A percentile compares a stretch with the other conserved stretches of the same genome.
These are phyloP conservation scores for Rhabdomys dilectus DNA, from an alignment of 2,113 vertebrate genomes.

Conservation along the genomic window DNA sequence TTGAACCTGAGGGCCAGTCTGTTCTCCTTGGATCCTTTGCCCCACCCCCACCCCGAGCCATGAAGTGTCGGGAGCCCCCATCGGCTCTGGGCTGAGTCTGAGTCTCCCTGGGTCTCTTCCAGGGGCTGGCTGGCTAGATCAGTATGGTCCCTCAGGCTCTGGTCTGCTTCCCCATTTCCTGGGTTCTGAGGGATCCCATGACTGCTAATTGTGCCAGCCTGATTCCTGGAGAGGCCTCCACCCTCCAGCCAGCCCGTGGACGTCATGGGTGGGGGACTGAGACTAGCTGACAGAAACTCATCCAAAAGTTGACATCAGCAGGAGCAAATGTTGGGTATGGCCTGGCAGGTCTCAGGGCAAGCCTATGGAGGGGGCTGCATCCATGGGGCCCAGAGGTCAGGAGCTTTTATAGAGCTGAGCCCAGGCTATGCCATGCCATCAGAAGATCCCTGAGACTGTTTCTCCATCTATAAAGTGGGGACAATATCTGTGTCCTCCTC, in stretches of 20 bases:
- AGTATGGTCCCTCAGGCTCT: not conserved
- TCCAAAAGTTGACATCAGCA: not conserved
- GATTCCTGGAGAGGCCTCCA: constrained; percentile 26
- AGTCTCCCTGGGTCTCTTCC: not conserved
- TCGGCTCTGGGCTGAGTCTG: not conserved
- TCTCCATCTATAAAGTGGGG: constrained; percentile 20
- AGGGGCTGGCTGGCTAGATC: not conserved
- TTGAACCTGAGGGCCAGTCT: not conserved
- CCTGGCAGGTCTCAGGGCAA: not conserved
- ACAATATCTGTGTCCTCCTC: not conserved
- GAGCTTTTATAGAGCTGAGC: not conserved
- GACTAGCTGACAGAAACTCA: constrained; percentile 24
- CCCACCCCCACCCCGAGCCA: not conserved
- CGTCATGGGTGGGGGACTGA: not conserved
- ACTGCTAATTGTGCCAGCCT: not conserved
- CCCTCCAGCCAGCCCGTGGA: constrained; percentile 13
- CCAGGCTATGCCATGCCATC: not conserved
- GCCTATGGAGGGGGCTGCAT: not conserved
- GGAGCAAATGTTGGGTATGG: not conserved
- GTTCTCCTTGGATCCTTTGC: not conserved
- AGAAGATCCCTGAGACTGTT: not conserved
- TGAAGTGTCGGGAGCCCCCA: not conserved
- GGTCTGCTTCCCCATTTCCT: not conserved
- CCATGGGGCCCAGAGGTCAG: not conserved
- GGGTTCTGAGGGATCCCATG: not conserved